Percentiles rank a stretch among this genome's conserved stretches.
phyloP scores from a whole-genome alignment of 2,113 vertebrate genomes.

The Hipposideros armiger region DNA sequence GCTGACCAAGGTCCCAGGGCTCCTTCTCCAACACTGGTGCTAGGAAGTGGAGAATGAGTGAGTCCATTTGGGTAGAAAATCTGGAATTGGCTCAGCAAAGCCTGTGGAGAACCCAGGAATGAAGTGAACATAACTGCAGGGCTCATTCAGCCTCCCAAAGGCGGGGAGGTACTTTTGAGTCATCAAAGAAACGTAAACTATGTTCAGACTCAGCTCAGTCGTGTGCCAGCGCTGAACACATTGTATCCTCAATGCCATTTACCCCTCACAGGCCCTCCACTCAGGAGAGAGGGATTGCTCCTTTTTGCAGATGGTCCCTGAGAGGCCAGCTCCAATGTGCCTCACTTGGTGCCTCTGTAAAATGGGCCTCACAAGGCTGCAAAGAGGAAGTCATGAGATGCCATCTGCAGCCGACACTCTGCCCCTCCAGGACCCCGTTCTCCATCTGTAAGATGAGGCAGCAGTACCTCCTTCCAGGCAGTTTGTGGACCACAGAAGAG shows the following conservation, averaged over 20 bases:
- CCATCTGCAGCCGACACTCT: neutral
- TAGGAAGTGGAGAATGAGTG: neutral
- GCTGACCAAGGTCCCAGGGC: neutral
- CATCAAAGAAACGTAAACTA: too few relatives aligned
- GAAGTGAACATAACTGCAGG: neutral
- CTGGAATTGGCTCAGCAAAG: neutral
- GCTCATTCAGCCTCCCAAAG: neutral
- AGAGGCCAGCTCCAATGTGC: neutral
- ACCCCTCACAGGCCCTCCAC: neutral
- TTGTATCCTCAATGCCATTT: neutral
- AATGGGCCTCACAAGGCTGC: neutral
- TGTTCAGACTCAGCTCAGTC: neutral
- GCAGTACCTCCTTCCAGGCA: neutral
- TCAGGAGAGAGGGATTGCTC: fast-evolving
- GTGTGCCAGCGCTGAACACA: neutral
- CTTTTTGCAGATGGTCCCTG: neutral
- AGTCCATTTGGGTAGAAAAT: neutral
- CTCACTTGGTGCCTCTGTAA: too few relatives aligned
- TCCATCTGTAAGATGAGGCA: neutral
- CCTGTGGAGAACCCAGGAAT: neutral
- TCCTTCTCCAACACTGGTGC: neutral
- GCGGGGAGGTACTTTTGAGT: neutral
- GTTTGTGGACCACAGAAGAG: neutral
- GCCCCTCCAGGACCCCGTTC: neutral
- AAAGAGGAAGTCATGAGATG: neutral